Base-by-base conservation (phyloP, 2,113 vertebrate species). In the Nycticorax nycticorax region DNA sequence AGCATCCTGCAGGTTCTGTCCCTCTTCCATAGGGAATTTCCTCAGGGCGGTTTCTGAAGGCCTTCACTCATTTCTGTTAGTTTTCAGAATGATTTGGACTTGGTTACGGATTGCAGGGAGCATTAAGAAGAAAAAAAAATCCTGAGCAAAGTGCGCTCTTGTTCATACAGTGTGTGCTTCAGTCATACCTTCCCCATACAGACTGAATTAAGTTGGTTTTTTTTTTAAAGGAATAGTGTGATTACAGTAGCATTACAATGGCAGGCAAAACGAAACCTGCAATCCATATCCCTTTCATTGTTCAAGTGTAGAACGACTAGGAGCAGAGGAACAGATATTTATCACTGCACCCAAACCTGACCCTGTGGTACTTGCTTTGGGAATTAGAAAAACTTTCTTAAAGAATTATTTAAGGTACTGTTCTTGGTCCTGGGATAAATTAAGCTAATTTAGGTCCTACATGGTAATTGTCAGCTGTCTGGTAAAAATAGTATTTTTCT, bases 231-330 rank as follows among this genome's bases (percentile, higher is more conserved):
- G 14, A 64, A 45, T 24, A 60, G 55, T 14, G 8, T n/a, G 48
- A 48, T 24, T 82, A 20, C 41, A 62, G 27, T 27, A 22, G 53
- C 66, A 79, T 33, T 60, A 16, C n/a, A 39, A 19, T 45, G 37
- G 27, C 55, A 92, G 35, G 19, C 19, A 82, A 72, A 82, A 59
- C 22, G 13, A 12, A 14, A 39, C 10, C 12, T 59, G 59, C 26
- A 62, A 50, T 41, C 39, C 27, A 8, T 23, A 55, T 5, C 15
- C n/a, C 17, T 77, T 80, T 56, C 2, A 1, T 47, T 1, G 0
- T 37, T 88, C 8, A 8, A 8, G 5, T 10, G 17, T 18, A 45
- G 60, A 68, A 55, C 35, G 23, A 71, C 20, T 66, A 69, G 22
- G 18, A 43, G 53, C 33, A 72, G 62, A 71, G 23, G 8, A 89